These are phyloP conservation scores for Hydra vulgaris DNA, from an alignment of 30 jellyfish, hydroid and myxozoan species.

Conservation along the genomic window DNA sequence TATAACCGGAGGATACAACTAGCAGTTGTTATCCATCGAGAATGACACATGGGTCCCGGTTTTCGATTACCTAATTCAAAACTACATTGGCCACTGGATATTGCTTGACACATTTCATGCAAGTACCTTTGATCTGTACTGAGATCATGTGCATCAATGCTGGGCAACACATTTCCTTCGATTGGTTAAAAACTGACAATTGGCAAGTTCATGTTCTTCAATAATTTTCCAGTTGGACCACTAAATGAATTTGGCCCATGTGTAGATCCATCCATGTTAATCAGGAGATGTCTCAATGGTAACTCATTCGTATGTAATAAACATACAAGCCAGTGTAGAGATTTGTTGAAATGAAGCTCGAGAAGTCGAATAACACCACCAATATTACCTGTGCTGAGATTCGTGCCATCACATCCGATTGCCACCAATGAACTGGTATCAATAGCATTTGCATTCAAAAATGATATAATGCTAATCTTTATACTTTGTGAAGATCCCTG, in stretches of 20 bases:
- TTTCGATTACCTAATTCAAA: background rate
- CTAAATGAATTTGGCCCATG: background rate
- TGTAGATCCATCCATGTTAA: background rate
- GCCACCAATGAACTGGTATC: background rate
- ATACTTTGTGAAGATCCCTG: background rate
- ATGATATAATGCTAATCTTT: background rate
- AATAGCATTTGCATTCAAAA: background rate
- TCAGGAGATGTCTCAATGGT: background rate
- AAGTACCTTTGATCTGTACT: background rate
- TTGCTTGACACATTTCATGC: background rate
- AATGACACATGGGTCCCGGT: background rate
- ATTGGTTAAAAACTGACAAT: background rate
- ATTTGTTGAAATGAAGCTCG: background rate
- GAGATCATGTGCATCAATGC: background rate
- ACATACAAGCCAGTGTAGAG: background rate
- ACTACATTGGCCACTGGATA: background rate
- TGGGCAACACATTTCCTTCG: background rate
- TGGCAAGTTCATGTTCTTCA: background rate
- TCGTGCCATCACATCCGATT: background rate
- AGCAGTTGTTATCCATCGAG: background rate
- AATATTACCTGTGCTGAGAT: background rate
- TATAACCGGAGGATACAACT: background rate
- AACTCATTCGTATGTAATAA: background rate
- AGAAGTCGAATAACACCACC: background rate
- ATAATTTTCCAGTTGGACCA: background rate